These are phyloP conservation scores for Hydropsyche tenuis DNA, from an alignment of 1,140 invertebrate genomes.

Conservation along the genomic window DNA sequence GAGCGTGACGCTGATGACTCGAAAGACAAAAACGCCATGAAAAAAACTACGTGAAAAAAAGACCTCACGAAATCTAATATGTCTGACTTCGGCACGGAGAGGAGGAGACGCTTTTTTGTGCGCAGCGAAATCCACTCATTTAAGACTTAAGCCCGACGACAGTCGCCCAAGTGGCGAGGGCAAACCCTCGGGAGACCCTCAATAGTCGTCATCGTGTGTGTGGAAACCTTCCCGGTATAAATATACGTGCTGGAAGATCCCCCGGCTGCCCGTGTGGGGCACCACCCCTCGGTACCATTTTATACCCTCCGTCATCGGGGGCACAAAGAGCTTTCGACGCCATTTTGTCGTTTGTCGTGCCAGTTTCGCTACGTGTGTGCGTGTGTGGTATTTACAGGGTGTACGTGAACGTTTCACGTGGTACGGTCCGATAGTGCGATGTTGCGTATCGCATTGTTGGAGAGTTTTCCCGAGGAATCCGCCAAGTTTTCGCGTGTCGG, in stretches of 20 bases:
- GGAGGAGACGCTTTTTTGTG: slow-evolving; percentile 5
- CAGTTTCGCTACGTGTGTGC: slow-evolving; percentile 1
- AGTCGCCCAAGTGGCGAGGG: slow-evolving; percentile 30
- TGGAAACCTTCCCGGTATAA: neutral
- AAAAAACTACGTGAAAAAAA: neutral
- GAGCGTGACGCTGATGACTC: neutral
- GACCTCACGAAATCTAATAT: slow-evolving; percentile 18
- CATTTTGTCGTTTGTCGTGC: slow-evolving; percentile 49
- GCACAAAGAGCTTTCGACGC: slow-evolving; percentile 46
- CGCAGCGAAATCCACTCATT: slow-evolving; percentile 27
- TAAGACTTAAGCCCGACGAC: slow-evolving; percentile 35
- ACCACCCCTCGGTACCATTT: slow-evolving; percentile 17
- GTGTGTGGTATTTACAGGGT: neutral
- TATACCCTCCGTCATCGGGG: slow-evolving; percentile 24
- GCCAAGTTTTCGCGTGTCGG: too few species aligned
- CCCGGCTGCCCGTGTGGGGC: neutral
- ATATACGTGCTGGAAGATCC: neutral
- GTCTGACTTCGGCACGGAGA: slow-evolving; percentile 3
- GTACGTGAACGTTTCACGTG: neutral
- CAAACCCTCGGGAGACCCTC: slow-evolving; percentile 30
- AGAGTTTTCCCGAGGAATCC: too few species aligned
- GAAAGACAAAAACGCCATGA: neutral
- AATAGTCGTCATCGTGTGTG: neutral
- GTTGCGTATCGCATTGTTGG: too few species aligned
- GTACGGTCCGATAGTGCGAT: too few species aligned